Conservation (phyloP, 2,797 vertebrate species). For the Sternotherus odoratus region DNA sequence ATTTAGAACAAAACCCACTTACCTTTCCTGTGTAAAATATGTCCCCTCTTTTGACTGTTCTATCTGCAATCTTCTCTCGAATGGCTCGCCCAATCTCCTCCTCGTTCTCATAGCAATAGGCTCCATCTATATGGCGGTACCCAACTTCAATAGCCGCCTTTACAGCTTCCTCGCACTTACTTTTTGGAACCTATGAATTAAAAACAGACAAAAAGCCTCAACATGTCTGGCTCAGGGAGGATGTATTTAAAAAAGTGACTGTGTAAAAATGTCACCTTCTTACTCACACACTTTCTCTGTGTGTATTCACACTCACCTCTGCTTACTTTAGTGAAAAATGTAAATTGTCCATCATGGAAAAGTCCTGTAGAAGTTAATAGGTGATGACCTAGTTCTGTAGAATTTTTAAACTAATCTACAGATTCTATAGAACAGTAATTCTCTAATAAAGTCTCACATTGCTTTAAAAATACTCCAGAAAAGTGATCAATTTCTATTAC, state of each 20-base stretch:
- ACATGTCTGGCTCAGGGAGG: not conserved
- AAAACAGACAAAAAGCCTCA: not conserved
- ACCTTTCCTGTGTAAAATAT: conserved; percentile 30
- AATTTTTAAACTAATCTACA: not conserved
- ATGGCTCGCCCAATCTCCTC: conserved; percentile 25
- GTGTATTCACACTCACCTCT: not conserved
- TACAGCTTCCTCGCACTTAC: conserved; percentile 1
- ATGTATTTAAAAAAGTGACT: not conserved
- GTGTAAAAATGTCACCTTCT: not conserved
- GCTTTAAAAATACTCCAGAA: not conserved
- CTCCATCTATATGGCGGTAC: conserved; percentile 44
- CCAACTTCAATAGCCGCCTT: conserved; percentile 39
- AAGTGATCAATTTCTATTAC: not conserved
- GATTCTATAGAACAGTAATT: not conserved
- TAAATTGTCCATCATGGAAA: not conserved
- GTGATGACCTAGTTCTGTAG: not conserved
- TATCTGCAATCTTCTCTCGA: conserved; percentile 25
- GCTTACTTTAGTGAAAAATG: not conserved
- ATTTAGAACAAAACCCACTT: not conserved
- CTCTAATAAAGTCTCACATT: not conserved
- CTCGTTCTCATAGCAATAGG: conserved; percentile 41
- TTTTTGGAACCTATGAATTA: not conserved
- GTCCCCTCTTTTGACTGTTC: not conserved
- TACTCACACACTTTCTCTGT: not conserved
- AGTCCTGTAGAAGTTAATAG: not conserved